phyloP scores from a whole-genome alignment of 2,113 vertebrate species.

The Perognathus longimembris region DNA sequence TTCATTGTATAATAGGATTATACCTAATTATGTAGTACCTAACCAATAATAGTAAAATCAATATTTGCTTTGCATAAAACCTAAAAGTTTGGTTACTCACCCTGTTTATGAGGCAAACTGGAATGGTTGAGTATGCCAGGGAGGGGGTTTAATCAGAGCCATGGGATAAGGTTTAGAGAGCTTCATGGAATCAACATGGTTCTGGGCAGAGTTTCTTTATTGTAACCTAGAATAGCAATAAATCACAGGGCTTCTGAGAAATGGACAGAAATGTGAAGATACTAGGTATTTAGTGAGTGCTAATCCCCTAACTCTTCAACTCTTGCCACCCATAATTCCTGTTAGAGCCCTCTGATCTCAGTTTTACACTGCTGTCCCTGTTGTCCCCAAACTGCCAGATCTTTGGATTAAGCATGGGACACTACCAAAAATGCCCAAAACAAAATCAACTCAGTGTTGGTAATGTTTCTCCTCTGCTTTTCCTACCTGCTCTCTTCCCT shows the following conservation, averaged over 20 bases:
- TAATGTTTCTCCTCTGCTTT: neutral
- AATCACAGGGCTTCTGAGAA: neutral
- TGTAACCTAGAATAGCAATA: neutral
- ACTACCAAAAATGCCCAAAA: neutral
- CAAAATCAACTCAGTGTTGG: neutral
- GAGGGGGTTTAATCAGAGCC: neutral
- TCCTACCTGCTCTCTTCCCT: neutral
- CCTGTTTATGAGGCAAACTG: neutral
- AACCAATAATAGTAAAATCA: neutral
- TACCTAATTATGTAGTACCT: neutral
- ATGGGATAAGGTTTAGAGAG: neutral
- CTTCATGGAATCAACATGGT: neutral
- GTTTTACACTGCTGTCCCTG: neutral
- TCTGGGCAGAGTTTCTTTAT: neutral
- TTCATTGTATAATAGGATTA: neutral
- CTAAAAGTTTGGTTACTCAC: slow-evolving; percentile 2
- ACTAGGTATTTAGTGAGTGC: neutral
- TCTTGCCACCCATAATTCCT: neutral
- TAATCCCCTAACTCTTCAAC: neutral
- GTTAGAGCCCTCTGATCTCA: neutral
- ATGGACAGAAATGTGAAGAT: neutral
- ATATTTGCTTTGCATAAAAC: neutral
- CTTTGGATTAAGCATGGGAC: neutral
- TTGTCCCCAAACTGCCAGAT: neutral
- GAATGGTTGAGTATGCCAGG: neutral